A percentile compares a stretch with the other conserved stretches of the same genome.
These are phyloP conservation scores for Arizona elegans DNA, from an alignment of 2,113 vertebrate genomes.

Conservation along the genomic window DNA sequence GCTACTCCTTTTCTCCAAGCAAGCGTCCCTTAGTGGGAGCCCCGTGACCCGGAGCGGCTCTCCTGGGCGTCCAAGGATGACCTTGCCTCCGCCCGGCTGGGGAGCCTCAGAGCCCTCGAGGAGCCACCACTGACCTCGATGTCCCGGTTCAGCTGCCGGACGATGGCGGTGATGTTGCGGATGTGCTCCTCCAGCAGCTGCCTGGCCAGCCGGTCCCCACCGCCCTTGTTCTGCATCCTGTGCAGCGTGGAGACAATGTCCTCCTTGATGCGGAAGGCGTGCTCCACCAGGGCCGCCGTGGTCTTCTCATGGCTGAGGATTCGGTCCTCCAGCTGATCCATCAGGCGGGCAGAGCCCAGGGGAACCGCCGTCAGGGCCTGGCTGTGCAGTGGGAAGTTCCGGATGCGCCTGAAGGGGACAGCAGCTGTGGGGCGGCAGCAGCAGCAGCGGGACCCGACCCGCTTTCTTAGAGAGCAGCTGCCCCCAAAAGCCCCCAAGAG, in stretches of 20 bases:
- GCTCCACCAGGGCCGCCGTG: slow-evolving; percentile 72
- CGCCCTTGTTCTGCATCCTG: slow-evolving; percentile 76
- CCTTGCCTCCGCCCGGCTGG: no score
- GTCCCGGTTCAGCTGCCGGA: slow-evolving; percentile 76
- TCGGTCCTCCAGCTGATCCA: slow-evolving; percentile 74
- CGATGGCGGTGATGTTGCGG: slow-evolving; percentile 76
- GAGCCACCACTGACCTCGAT: slow-evolving; percentile 69
- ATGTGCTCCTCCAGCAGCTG: slow-evolving; percentile 79
- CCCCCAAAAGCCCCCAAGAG: not conserved
- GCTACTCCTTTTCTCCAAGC: not conserved
- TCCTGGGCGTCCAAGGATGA: no score
- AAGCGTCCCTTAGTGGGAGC: not conserved
- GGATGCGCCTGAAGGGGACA: slow-evolving; percentile 60
- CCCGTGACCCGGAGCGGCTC: not conserved
- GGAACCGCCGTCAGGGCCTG: slow-evolving; percentile 72
- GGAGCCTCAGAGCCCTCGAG: not conserved
- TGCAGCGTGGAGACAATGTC: slow-evolving; percentile 76
- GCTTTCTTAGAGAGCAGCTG: not conserved
- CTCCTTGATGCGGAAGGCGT: slow-evolving; percentile 76
- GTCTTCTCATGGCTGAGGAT: slow-evolving; percentile 77
- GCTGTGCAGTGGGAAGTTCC: slow-evolving; percentile 73
- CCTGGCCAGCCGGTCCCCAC: slow-evolving; percentile 72
- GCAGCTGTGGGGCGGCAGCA: not conserved
- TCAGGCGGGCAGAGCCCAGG: slow-evolving; percentile 62
- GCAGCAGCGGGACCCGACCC: no score